These are phyloP conservation scores for Oreocharis arfaki DNA, from an alignment of 2,113 vertebrate species.

Conservation along the genomic window DNA sequence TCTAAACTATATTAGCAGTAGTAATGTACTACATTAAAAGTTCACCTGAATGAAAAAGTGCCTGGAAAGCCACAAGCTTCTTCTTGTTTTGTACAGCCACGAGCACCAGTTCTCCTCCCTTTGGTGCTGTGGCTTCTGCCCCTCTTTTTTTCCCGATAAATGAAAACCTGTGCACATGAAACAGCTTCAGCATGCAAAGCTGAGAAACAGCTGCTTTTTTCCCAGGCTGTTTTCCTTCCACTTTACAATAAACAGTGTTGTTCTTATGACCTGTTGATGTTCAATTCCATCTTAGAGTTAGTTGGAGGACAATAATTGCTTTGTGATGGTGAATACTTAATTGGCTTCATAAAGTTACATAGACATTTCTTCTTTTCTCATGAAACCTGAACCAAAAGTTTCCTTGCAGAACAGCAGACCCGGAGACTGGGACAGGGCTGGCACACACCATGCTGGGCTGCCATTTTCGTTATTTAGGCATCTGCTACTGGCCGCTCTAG, in stretches of 20 bases:
- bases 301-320: background rate
- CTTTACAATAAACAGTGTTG: background rate
- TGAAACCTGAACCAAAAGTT: background rate
- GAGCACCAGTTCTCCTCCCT: background rate
- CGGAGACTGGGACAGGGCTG: background rate
- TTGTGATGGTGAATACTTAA: background rate
- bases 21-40: background rate
- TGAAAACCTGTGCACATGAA: background rate
- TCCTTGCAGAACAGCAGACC: background rate
- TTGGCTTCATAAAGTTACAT: background rate
- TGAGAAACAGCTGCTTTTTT: background rate
- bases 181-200: background rate
- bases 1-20: background rate
- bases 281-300: background rate
- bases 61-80: background rate
- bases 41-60: background rate
- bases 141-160: background rate
- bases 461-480: background rate
- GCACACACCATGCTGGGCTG: background rate
- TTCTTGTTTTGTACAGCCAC: background rate
- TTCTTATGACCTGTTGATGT: background rate
- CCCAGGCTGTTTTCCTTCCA: background rate
- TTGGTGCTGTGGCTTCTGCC: rapidly evolving
- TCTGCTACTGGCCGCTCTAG: background rate
- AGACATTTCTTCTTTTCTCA: background rate